Conservation (phyloP, 2,113 vertebrate species). For the Tragelaphus imberbis region DNA sequence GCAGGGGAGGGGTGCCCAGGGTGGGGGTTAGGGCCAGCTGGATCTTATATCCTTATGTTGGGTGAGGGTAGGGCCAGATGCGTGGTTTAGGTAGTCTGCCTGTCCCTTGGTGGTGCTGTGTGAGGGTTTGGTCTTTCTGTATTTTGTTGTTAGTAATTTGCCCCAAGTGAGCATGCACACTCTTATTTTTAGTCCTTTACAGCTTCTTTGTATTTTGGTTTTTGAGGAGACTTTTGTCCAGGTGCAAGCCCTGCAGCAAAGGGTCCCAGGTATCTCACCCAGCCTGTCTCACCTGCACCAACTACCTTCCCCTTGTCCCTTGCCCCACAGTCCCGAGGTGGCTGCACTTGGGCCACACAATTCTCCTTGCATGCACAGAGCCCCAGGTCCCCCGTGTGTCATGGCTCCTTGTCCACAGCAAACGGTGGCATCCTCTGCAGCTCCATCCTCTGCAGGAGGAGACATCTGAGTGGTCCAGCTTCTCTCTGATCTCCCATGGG, state of each 20-base stretch:
- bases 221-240: not conserved
- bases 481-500: not conserved
- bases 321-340: not conserved
- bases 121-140: not conserved
- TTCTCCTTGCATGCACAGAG: not conserved
- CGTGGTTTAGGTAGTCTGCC: not conserved
- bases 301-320: not conserved
- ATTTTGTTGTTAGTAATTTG: not conserved
- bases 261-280: not conserved
- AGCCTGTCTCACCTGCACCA: not conserved
- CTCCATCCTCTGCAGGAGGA: not conserved
- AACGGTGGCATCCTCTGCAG: not conserved
- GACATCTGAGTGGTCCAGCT: not conserved
- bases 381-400: not conserved
- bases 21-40: not conserved
- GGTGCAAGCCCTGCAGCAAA: not conserved
- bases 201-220: not conserved
- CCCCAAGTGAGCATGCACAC: not conserved
- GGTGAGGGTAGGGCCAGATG: not conserved
- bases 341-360: not conserved
- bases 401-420: not conserved
- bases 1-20: not conserved
- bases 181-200: not conserved
- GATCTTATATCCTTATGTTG: not conserved
- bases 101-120: not conserved